Evolutionary conservation across 2,797 vertebrate species (phyloP).

Genomic region (Margarornis squamiger): DNA sequence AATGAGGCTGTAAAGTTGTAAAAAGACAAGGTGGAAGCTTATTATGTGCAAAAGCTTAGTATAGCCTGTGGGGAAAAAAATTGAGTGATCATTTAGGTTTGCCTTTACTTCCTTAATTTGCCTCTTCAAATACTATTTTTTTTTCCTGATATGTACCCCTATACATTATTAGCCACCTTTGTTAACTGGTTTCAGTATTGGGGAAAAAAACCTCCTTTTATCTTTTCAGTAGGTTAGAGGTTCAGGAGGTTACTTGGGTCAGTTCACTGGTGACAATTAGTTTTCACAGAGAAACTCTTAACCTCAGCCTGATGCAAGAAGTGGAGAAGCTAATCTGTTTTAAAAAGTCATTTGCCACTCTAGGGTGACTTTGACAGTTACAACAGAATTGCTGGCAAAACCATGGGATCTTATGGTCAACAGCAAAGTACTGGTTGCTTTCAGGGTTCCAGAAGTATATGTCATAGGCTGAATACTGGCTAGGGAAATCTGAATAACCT

Average conservation of each 20-base stretch:
- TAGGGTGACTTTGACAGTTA: neutral
- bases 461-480: neutral
- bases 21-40: neutral
- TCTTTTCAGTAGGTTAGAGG: neutral
- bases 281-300: neutral
- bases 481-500: neutral
- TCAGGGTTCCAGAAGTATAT: neutral
- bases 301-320: neutral
- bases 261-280: neutral
- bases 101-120: neutral
- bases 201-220: neutral
- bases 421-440: neutral
- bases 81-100: neutral
- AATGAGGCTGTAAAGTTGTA: neutral
- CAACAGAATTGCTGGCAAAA: neutral
- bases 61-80: accelerated
- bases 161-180: neutral
- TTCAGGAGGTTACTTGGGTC: neutral
- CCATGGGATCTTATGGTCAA: neutral
- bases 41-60: neutral
- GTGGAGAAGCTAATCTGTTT: neutral
- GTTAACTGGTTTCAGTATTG: neutral
- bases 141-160: neutral
- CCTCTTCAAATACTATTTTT: neutral
- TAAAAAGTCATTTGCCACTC: neutral